Conservation (phyloP, 2,888 invertebrate genomes). For the Tenthredo livida region DNA sequence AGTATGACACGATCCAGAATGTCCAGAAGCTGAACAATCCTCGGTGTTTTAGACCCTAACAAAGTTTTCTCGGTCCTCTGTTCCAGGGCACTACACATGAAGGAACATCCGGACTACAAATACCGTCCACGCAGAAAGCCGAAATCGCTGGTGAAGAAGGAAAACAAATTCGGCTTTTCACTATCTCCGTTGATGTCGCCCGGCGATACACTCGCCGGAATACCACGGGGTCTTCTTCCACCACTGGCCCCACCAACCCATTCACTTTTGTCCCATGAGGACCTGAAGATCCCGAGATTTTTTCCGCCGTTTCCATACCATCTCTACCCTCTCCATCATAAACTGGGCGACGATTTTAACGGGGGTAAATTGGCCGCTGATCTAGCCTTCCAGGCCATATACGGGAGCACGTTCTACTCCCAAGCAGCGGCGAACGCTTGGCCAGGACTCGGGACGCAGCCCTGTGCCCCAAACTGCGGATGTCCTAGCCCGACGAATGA, state of each 20-base stretch:
- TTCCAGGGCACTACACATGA: slow-evolving; percentile 94
- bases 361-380: slow-evolving; percentile 83
- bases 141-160: slow-evolving; percentile 90
- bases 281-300: slow-evolving; percentile 85
- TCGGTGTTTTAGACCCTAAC: slow-evolving; percentile 37
- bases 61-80: slow-evolving; percentile 59
- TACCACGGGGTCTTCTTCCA: slow-evolving; percentile 73
- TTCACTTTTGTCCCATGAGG: slow-evolving; percentile 80
- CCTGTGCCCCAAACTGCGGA: slow-evolving; percentile 70
- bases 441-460: slow-evolving; percentile 69
- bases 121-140: slow-evolving; percentile 93
- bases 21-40: background rate
- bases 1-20: background rate
- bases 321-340: slow-evolving; percentile 83
- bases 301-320: slow-evolving; percentile 88
- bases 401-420: slow-evolving; percentile 81
- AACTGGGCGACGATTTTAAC: slow-evolving; percentile 80
- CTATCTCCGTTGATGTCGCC: slow-evolving; percentile 84
- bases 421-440: slow-evolving; percentile 74
- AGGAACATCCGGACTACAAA: slow-evolving; percentile 96
- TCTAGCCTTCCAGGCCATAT: slow-evolving; percentile 82
- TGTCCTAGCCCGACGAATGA: slow-evolving; percentile 73
- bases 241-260: slow-evolving; percentile 79
- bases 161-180: slow-evolving; percentile 87
- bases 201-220: slow-evolving; percentile 66